Percentiles rank a stretch among this genome's conserved stretches.
Conservation (phyloP, 35 echinoderm and acorn worm genomes). For the Holothuria glaberrima region DNA sequence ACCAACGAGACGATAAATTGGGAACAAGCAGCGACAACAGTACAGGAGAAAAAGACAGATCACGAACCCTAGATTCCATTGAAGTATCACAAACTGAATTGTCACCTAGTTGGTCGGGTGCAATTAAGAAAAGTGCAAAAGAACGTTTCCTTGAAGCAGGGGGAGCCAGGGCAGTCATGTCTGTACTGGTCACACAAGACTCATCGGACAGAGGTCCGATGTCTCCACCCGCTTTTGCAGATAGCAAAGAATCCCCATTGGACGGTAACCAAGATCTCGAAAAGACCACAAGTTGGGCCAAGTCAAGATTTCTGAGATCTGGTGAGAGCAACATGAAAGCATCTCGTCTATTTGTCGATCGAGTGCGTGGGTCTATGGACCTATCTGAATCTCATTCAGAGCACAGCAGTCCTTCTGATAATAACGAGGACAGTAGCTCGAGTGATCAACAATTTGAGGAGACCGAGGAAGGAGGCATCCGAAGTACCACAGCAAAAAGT, state of each 20-base stretch:
- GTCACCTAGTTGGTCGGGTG: not conserved
- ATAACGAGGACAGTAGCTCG: constrained; percentile 50
- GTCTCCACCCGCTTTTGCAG: not conserved
- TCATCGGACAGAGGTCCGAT: constrained; percentile 52
- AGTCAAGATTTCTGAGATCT: constrained; percentile 41
- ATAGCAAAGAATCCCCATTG: constrained; percentile 34
- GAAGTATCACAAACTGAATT: not conserved
- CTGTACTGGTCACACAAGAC: constrained; percentile 85
- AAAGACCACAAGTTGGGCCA: constrained; percentile 34
- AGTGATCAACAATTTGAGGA: constrained; percentile 60
- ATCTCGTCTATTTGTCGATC: constrained; percentile 44
- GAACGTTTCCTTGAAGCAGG: constrained; percentile 85
- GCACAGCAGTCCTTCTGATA: constrained; percentile 46
- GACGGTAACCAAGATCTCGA: not conserved
- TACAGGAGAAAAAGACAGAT: constrained; percentile 4
- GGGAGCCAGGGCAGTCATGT: constrained; percentile 88
- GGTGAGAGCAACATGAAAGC: constrained; percentile 20
- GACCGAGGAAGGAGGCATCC: constrained; percentile 53
- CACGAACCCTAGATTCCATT: constrained; percentile 25
- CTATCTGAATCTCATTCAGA: constrained; percentile 41
- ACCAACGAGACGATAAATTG: constrained; percentile 28
- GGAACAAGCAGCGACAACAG: not conserved
- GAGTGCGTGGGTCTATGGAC: constrained; percentile 48
- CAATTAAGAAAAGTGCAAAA: constrained; percentile 81
- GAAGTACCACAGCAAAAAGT: constrained; percentile 47